phyloP scores from a whole-genome alignment of 2,113 vertebrate genomes.

The Bufo gargarizans region DNA sequence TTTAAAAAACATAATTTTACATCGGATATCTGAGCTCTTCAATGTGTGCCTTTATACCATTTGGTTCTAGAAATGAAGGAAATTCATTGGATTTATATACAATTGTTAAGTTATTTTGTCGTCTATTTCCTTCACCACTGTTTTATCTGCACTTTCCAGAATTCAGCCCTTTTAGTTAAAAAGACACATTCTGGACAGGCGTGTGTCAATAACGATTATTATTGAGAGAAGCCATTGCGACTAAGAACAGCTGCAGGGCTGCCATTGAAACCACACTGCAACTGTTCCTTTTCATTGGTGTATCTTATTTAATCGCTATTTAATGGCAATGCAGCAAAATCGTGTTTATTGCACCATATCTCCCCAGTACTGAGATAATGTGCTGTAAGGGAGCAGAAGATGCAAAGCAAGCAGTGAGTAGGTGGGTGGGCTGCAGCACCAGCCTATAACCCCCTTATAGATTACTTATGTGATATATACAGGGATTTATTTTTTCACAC shows the following conservation, averaged over 20 bases:
- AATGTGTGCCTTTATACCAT: background rate
- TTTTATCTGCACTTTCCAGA: slow-evolving; percentile 3
- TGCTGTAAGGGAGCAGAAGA: background rate
- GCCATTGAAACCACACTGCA: slow-evolving; percentile 25
- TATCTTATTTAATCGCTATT: slow-evolving; percentile 37
- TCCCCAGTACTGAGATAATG: background rate
- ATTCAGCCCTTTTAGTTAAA: slow-evolving; percentile 51
- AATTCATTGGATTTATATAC: background rate
- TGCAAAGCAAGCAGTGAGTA: background rate
- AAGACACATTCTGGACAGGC: slow-evolving; percentile 36
- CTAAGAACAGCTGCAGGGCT: slow-evolving; percentile 45
- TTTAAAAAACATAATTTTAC: background rate
- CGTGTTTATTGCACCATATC: background rate
- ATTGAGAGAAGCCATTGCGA: background rate
- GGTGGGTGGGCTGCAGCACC: background rate
- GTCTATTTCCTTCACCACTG: background rate
- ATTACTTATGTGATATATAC: background rate
- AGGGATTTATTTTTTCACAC: background rate
- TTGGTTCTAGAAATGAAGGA: background rate
- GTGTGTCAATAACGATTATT: slow-evolving; percentile 13
- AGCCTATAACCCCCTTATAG: background rate
- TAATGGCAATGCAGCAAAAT: slow-evolving; percentile 7
- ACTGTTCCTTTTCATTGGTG: slow-evolving; percentile 34
- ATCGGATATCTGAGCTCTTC: background rate
- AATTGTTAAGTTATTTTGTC: background rate